Percentiles rank a stretch among this genome's conserved stretches.
Evolutionary conservation across 2,113 vertebrate species (phyloP).

Genomic region (Merops nubicus): DNA sequence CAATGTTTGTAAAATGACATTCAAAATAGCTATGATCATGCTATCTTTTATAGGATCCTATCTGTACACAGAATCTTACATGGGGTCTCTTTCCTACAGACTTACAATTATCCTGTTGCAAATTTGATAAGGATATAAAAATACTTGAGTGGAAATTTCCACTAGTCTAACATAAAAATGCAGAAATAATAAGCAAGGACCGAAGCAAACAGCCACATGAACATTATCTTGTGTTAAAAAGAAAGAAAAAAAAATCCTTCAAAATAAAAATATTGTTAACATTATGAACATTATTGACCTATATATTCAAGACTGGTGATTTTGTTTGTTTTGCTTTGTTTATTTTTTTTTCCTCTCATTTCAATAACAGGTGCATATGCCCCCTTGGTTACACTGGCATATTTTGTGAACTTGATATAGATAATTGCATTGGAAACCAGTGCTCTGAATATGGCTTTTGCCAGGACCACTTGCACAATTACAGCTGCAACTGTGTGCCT

Average conservation of each 20-base stretch:
- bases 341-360: background rate
- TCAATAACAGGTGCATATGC: conserved; percentile 76
- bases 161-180: background rate
- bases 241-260: no score
- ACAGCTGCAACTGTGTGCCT: conserved; percentile 74
- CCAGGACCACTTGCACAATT: conserved; percentile 74
- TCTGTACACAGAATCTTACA: background rate
- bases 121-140: background rate
- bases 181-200: background rate
- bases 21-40: background rate
- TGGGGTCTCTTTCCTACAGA: background rate
- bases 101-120: background rate
- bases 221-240: background rate
- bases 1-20: background rate
- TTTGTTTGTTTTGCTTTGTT: background rate
- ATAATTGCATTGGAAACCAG: conserved; percentile 72
- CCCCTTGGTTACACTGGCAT: conserved; percentile 69
- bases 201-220: background rate
- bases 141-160: background rate
- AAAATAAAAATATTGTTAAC: background rate
- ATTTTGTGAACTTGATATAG: conserved; percentile 72
- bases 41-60: background rate
- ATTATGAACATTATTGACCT: background rate
- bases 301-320: background rate
- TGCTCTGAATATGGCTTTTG: conserved; percentile 76